Conservation (phyloP, 2,797 vertebrate genomes). For the Diplodus puntazzo region DNA sequence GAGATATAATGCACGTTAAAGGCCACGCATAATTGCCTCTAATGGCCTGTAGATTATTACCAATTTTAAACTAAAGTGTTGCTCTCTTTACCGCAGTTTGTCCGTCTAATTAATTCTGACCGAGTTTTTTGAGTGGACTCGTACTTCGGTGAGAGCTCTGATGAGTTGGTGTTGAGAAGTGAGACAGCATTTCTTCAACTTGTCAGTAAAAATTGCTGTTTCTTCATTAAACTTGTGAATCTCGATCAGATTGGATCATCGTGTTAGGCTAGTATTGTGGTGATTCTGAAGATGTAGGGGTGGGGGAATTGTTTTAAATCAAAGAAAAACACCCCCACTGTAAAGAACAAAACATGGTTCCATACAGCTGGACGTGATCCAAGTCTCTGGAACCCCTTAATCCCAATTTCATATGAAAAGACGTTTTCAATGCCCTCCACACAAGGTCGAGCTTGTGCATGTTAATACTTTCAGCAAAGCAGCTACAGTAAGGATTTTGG, state of each 20-base stretch:
- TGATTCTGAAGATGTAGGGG: neutral
- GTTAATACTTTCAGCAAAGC: too few species aligned
- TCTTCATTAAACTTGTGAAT: neutral
- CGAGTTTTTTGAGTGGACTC: slow-evolving; percentile 13
- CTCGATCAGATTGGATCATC: neutral
- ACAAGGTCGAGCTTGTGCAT: too few species aligned
- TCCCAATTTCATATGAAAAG: too few species aligned
- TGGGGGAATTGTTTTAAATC: too few species aligned
- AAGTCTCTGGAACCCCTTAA: too few species aligned
- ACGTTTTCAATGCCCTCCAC: too few species aligned
- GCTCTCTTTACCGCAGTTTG: slow-evolving; percentile 9
- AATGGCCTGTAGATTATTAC: slow-evolving; percentile 42
- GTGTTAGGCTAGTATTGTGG: too few species aligned
- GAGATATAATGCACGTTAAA: slow-evolving; percentile 37
- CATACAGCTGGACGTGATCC: too few species aligned
- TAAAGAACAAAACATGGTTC: too few species aligned
- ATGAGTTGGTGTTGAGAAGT: neutral
- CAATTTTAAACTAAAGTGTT: slow-evolving; percentile 26
- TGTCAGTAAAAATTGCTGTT: neutral
- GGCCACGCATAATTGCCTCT: slow-evolving; percentile 32
- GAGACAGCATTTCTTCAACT: neutral
- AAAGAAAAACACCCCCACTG: too few species aligned
- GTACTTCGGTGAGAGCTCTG: neutral
- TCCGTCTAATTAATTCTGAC: slow-evolving; percentile 35
- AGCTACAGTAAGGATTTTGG: too few species aligned